Percentiles rank a stretch among this genome's conserved stretches.
These are phyloP conservation scores for Aphaenogaster ashmeadi DNA, from an alignment of 1,140 invertebrate species.

Conservation along the genomic window DNA sequence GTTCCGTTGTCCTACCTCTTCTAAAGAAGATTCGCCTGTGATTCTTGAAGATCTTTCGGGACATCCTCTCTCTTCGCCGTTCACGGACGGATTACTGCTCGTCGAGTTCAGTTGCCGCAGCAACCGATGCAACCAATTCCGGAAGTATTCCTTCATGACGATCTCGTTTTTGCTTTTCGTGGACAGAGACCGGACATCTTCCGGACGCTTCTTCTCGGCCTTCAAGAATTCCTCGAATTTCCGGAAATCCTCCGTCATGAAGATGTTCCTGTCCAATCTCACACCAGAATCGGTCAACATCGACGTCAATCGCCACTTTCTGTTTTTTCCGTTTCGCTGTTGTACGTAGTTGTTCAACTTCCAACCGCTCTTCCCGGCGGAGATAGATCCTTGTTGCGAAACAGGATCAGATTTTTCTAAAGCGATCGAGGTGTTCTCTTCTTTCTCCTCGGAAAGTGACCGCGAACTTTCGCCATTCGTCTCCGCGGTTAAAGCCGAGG, in stretches of 20 bases:
- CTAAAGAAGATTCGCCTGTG: not conserved
- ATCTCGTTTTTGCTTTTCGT: conserved; percentile 14
- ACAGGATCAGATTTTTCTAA: not conserved
- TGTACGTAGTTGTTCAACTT: not conserved
- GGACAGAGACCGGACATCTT: conserved; percentile 12
- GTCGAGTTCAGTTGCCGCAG: conserved; percentile 17
- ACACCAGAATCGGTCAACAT: not conserved
- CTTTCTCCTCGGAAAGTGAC: not conserved
- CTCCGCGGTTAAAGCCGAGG: not conserved
- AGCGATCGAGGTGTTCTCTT: not conserved
- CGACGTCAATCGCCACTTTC: conserved; percentile 12
- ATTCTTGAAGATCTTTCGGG: not conserved
- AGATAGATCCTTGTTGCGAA: conserved; percentile 1
- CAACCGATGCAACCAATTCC: conserved; percentile 21
- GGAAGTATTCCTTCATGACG: conserved; percentile 34
- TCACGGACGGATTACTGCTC: not conserved
- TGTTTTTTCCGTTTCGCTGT: not conserved
- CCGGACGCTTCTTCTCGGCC: not conserved
- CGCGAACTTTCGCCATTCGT: not conserved
- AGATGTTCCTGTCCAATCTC: conserved; percentile 14
- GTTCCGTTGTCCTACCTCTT: not conserved
- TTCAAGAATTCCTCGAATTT: conserved; percentile 12
- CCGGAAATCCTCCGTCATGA: conserved; percentile 8
- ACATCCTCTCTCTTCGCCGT: not conserved
- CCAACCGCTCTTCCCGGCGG: not conserved